These are phyloP conservation scores for Anniella stebbinsi DNA, from an alignment of 2,797 vertebrate genomes.

Conservation along the genomic window DNA sequence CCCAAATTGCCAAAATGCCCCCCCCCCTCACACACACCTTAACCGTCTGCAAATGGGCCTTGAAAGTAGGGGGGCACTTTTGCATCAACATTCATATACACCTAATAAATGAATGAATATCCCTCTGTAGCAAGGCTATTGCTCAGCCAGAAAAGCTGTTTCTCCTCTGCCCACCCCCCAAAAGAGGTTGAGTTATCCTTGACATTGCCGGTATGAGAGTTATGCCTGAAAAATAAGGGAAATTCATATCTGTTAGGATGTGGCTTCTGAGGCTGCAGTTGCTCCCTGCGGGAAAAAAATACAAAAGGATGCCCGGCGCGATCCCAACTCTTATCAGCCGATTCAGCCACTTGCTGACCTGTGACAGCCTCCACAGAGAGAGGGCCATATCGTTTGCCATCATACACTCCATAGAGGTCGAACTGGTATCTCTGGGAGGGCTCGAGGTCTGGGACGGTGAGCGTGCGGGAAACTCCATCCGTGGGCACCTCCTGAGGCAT, in stretches of 20 bases:
- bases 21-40: background rate
- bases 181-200: background rate
- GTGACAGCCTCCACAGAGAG: slow-evolving; percentile 42
- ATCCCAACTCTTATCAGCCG: background rate
- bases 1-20: background rate
- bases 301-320: background rate
- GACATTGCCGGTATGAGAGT: too few species aligned
- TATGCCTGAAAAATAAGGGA: background rate
- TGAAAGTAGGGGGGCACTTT: background rate
- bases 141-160: background rate
- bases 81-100: background rate
- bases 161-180: background rate
- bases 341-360: slow-evolving; percentile 40
- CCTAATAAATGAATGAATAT: background rate
- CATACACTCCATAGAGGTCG: slow-evolving; percentile 43
- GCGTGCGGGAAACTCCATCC: background rate
- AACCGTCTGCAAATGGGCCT: background rate
- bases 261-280: too few species aligned
- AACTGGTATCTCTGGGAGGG: slow-evolving; percentile 55
- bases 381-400: slow-evolving; percentile 36
- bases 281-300: background rate
- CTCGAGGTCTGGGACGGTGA: slow-evolving; percentile 26
- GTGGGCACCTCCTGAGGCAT: slow-evolving; percentile 26
- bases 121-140: background rate
- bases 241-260: background rate